Conservation (phyloP, 2,888 invertebrate genomes). For the Perizoma flavofasciatum region DNA sequence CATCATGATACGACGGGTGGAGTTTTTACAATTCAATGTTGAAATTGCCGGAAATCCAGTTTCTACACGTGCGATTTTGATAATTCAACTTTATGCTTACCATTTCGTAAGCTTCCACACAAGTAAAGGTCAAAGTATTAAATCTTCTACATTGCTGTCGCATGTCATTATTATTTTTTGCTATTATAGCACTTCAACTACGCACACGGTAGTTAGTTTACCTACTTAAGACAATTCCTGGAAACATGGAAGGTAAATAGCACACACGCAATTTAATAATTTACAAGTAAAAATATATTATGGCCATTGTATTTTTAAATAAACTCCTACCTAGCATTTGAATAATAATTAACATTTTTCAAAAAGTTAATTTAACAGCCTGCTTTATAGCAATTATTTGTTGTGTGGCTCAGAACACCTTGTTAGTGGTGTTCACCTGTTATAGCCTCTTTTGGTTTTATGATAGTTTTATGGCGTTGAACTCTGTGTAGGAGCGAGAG, state of each 20-base stretch:
- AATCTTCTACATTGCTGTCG: slow-evolving; percentile 12
- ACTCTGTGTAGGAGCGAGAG: slow-evolving; percentile 47
- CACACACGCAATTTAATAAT: slow-evolving; percentile 13
- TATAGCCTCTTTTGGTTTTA: slow-evolving; percentile 33
- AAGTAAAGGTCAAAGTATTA: slow-evolving; percentile 18
- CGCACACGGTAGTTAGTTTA: slow-evolving; percentile 56
- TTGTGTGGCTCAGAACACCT: slow-evolving; percentile 24
- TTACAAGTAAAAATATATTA: slow-evolving; percentile 12
- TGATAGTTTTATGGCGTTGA: slow-evolving; percentile 32
- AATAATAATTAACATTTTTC: slow-evolving; percentile 3
- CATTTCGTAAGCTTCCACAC: slow-evolving; percentile 4
- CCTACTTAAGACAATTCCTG: slow-evolving; percentile 60
- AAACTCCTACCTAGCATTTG: slow-evolving; percentile 2
- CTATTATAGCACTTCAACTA: slow-evolving; percentile 49
- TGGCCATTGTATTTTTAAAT: slow-evolving; percentile 8
- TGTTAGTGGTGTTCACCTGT: slow-evolving; percentile 35
- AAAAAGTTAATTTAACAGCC: slow-evolving; percentile 10
- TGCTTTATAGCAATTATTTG: slow-evolving; percentile 6
- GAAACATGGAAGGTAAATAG: slow-evolving; percentile 53
- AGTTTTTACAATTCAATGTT: slow-evolving; percentile 16
- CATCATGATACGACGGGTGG: slow-evolving; percentile 5
- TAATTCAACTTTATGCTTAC: not conserved
- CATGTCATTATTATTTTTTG: slow-evolving; percentile 51
- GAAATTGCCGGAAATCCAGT: slow-evolving; percentile 20
- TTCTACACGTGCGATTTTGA: slow-evolving; percentile 13